A percentile compares a stretch with the other conserved stretches of the same genome.
phyloP scores from a whole-genome alignment of 2,113 vertebrate genomes.

The Barnardius zonarius region DNA sequence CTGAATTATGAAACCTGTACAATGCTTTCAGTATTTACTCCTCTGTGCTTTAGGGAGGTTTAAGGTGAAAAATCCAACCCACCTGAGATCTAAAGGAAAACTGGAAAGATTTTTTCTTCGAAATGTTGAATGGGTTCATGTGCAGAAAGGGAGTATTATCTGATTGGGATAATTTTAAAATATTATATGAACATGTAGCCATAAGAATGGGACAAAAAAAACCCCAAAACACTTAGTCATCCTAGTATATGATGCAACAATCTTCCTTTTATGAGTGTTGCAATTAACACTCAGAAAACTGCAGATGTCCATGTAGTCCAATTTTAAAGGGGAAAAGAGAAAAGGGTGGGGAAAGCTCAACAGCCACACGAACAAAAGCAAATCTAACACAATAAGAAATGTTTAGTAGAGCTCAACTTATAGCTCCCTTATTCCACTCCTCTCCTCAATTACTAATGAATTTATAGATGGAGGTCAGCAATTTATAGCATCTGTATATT shows the following conservation, averaged over 20 bases:
- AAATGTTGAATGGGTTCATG: neutral
- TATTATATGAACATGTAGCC: neutral
- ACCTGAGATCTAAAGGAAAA: neutral
- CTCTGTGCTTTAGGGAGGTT: neutral
- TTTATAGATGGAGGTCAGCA: neutral
- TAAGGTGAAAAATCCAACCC: neutral
- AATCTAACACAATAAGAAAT: neutral
- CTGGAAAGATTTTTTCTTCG: neutral
- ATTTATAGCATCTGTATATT: neutral
- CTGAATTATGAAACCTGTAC: neutral
- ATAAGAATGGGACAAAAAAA: neutral
- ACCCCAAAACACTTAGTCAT: neutral
- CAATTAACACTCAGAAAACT: neutral
- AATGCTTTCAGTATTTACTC: neutral
- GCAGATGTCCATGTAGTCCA: neutral
- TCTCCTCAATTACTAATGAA: neutral
- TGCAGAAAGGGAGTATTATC: neutral
- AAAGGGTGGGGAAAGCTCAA: neutral
- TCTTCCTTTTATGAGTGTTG: neutral
- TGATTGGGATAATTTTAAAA: neutral
- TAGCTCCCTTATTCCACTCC: neutral
- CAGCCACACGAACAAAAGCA: neutral
- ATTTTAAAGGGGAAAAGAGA: neutral
- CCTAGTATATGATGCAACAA: neutral
- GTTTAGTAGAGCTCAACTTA: neutral